Percentiles rank a stretch among this genome's conserved stretches.
Conservation (phyloP, 1,140 invertebrate species). For the Pseudomyrmex dendroicus region DNA sequence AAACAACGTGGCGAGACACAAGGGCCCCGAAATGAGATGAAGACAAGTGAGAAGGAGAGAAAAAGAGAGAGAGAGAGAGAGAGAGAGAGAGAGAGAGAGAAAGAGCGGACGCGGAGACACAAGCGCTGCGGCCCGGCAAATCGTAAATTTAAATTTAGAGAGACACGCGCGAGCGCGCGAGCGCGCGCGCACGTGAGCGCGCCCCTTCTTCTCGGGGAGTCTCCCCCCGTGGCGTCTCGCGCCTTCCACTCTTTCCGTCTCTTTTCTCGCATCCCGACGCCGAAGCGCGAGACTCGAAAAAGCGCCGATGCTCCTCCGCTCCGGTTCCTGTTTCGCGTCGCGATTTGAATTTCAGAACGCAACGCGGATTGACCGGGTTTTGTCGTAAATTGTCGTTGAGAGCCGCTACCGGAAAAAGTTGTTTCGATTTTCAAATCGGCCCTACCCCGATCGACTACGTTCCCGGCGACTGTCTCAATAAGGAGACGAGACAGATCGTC, state of each 20-base stretch:
- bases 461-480: constrained; percentile 62
- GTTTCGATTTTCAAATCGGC: constrained; percentile 62
- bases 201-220: constrained; percentile 5
- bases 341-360: constrained; percentile 76
- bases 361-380: constrained; percentile 68
- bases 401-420: constrained; percentile 67
- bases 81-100: constrained; percentile 6
- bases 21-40: constrained; percentile 58
- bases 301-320: constrained; percentile 23
- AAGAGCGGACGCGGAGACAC: constrained; percentile 35
- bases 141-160: constrained; percentile 79
- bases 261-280: constrained; percentile 18
- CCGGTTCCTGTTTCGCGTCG: neutral
- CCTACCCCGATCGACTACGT: constrained; percentile 1
- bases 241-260: constrained; percentile 41
- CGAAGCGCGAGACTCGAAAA: constrained; percentile 60
- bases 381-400: constrained; percentile 68
- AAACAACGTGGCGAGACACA: constrained; percentile 48
- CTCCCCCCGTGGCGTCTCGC: neutral
- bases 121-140: constrained; percentile 61
- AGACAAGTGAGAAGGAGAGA: constrained; percentile 47
- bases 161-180: constrained; percentile 21
- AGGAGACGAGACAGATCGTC: constrained; percentile 64
- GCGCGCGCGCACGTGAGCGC: constrained; percentile 24
- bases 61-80: neutral